These are phyloP conservation scores for Pavo muticus DNA, from an alignment of 2,113 vertebrate species.

Conservation along the genomic window DNA sequence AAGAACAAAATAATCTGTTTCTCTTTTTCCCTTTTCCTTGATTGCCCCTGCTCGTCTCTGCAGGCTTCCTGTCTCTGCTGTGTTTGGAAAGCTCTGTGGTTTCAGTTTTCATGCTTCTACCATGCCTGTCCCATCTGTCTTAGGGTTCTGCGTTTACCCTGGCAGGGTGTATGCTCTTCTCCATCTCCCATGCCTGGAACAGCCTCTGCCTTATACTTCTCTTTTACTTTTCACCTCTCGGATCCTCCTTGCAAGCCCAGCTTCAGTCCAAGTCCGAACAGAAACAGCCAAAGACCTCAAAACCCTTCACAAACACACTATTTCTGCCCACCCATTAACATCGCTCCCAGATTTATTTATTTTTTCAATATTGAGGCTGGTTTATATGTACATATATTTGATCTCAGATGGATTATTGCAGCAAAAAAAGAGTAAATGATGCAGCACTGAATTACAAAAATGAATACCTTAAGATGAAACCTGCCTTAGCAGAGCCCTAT, in stretches of 20 bases:
- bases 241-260: neutral
- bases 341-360: neutral
- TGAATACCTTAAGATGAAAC: slow-evolving; percentile 21
- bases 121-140: neutral
- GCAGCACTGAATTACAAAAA: neutral
- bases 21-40: neutral
- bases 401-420: slow-evolving; percentile 9
- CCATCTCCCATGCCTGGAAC: neutral
- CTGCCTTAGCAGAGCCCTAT: neutral
- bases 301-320: neutral
- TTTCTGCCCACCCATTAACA: neutral
- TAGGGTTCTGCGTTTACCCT: neutral
- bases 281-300: neutral
- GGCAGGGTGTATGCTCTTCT: neutral
- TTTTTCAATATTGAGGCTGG: neutral
- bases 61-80: neutral
- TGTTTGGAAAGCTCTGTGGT: neutral
- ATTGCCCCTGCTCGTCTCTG: neutral
- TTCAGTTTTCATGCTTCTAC: neutral
- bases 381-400: slow-evolving; percentile 30
- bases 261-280: neutral
- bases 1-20: neutral
- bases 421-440: slow-evolving; percentile 39
- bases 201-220: neutral
- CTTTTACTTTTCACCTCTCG: neutral